phyloP scores from a whole-genome alignment of 2,888 invertebrate genomes.

The Mythimna vitellina region DNA sequence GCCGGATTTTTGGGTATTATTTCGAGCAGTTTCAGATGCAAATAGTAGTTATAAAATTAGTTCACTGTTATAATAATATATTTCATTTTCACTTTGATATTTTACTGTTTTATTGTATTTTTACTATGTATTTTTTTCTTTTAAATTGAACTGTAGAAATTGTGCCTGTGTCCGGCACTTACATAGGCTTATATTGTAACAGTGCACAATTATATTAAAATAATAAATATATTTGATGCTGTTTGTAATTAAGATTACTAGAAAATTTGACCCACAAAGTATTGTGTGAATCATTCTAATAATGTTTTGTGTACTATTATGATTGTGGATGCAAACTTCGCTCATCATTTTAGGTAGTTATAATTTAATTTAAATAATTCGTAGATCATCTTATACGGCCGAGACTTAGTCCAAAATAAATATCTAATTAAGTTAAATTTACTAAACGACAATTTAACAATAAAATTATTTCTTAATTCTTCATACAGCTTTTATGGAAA shows the following conservation, averaged over 20 bases:
- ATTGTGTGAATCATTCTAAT: neutral
- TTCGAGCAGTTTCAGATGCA: neutral
- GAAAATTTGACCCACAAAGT: neutral
- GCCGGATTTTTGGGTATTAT: neutral
- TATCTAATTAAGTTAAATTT: slow-evolving; percentile 27
- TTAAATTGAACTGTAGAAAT: neutral
- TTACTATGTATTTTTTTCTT: neutral
- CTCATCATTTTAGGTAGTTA: slow-evolving; percentile 29
- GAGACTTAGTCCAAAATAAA: slow-evolving; percentile 55
- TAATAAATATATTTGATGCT: neutral
- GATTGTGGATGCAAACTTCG: neutral
- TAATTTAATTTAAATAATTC: slow-evolving; percentile 41
- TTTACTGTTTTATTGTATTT: neutral
- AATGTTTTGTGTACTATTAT: neutral
- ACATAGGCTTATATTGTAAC: neutral
- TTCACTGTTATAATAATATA: neutral
- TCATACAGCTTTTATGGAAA: slow-evolving; percentile 59
- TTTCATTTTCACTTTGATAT: neutral
- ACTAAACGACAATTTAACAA: slow-evolving; percentile 16
- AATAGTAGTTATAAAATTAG: neutral
- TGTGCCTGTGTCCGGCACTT: neutral
- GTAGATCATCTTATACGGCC: slow-evolving; percentile 45
- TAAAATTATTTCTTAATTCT: slow-evolving; percentile 22
- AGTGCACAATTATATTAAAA: slow-evolving; percentile 4
- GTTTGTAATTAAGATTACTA: neutral